Base-by-base conservation (phyloP, 2,113 vertebrate genomes). In the Coturnix japonica region DNA sequence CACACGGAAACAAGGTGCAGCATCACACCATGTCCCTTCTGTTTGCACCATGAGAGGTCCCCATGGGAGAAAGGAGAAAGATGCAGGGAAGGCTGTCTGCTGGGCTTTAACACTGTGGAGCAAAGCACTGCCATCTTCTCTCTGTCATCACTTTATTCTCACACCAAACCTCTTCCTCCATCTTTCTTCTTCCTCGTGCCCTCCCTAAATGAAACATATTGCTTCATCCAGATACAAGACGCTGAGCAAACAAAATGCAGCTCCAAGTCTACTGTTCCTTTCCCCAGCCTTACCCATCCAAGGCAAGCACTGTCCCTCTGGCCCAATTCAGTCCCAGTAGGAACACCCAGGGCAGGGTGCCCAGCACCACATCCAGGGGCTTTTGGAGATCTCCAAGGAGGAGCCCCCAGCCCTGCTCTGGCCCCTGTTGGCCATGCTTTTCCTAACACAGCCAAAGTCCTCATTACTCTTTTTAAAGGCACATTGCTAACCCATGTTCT, bases 221-320 rank as follows among this genome's bases (percentile, higher is more conserved):
- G 70, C 93, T 95, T 81, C 67, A 63, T 59, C 66, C 70, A 72
- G 41, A 81, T 75, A 65, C 1, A 4, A 91, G 91, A 74, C 88
- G 80, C 89, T 81, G 89, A 93, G 89, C 77, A 76, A 91, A 93
- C 71, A 91, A 72, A 87, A 87, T 2, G 4, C 71, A 18, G 63
- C 60, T 95, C 64, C 87, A 87, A 80, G 21, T 89, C 93, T 94
- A 85, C 89, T 84, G 56, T 71, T 92, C 84, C 67, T 89, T 93
- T 71, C 74, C 74, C 84, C 37, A 8, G 71, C 71, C 44, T 0
- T 94, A 91, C 89, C 93, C 77, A 72, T 43, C 73, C 35, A 0
- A 5, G 3, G 86, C 77, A 22, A n/a, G 39, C 51, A 35, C 51
- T 43, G 30, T 56, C 54, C 53, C 9, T 18, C 53, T 56, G 30